phyloP scores from a whole-genome alignment of 2,888 invertebrate species.

The Lepidocyrtoides sp. region DNA sequence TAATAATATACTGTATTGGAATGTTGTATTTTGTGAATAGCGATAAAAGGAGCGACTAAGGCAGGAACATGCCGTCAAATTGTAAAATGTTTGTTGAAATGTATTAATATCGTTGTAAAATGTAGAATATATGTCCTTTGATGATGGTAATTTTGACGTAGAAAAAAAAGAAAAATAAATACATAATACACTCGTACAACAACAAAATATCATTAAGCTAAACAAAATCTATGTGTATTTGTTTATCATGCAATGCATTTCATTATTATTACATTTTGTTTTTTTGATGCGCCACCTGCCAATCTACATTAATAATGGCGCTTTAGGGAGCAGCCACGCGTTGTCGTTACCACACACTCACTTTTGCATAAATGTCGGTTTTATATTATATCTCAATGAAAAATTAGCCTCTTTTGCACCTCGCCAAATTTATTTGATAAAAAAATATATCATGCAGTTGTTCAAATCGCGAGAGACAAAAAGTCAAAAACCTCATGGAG shows the following conservation, averaged over 20 bases:
- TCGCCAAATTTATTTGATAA: no score
- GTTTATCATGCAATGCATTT: no score
- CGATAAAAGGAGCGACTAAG: neutral
- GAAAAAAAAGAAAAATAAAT: neutral
- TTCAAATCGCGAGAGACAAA: neutral
- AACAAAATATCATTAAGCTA: neutral
- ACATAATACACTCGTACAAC: neutral
- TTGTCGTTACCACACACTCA: neutral
- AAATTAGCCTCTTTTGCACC: neutral
- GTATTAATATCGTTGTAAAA: neutral
- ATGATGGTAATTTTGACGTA: slow-evolving; percentile 12
- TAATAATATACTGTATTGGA: neutral
- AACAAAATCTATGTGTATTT: neutral
- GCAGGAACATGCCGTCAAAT: neutral
- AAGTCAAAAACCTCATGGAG: slow-evolving; percentile 48
- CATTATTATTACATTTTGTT: no score
- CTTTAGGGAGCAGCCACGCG: no score
- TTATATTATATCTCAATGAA: neutral
- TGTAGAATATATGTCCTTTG: slow-evolving; percentile 6
- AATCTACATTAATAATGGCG: no score
- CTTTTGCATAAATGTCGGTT: neutral
- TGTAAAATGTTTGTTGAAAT: slow-evolving; percentile 10
- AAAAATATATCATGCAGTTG: neutral
- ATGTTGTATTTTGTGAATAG: slow-evolving; percentile 44
- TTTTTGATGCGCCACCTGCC: neutral